phyloP scores from a whole-genome alignment of 2,113 vertebrate species.

The Chitala chitala region DNA sequence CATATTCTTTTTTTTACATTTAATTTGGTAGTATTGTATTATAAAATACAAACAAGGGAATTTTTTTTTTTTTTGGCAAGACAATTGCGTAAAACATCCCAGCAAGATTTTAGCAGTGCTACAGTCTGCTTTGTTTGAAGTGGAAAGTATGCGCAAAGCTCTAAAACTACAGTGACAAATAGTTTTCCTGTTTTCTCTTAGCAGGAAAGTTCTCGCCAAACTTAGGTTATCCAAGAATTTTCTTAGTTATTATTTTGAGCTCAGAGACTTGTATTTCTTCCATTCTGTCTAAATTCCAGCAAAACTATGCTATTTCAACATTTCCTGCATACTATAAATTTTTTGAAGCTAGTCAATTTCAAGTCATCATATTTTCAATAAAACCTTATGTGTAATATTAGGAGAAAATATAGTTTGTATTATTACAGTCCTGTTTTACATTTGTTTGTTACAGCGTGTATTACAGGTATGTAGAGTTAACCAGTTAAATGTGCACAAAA shows the following conservation, averaged over 20 bases:
- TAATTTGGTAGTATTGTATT: slow-evolving; percentile 7
- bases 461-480: too few relatives aligned
- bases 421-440: too few relatives aligned
- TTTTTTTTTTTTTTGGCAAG: slow-evolving; percentile 15
- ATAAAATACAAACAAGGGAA: slow-evolving; percentile 14
- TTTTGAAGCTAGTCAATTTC: neutral
- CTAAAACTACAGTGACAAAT: slow-evolving; percentile 11
- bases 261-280: slow-evolving; percentile 16
- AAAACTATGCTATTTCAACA: neutral
- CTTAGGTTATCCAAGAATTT: slow-evolving; percentile 13
- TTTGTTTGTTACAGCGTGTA: too few relatives aligned
- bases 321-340: slow-evolving; percentile 14
- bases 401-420: too few relatives aligned
- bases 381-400: too few relatives aligned
- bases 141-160: slow-evolving; percentile 16
- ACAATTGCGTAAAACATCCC: slow-evolving; percentile 4
- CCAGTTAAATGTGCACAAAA: too few relatives aligned
- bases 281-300: slow-evolving; percentile 16
- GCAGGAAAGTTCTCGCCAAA: slow-evolving; percentile 7
- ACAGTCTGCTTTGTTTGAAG: slow-evolving; percentile 5
- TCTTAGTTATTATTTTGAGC: slow-evolving; percentile 20
- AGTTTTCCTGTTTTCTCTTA: slow-evolving; percentile 6
- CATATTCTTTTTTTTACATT: neutral
- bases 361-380: neutral
- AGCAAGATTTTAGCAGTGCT: neutral